Evolutionary conservation across 2,888 invertebrate genomes (phyloP).

Genomic region (Pogonocherus hispidulus): DNA sequence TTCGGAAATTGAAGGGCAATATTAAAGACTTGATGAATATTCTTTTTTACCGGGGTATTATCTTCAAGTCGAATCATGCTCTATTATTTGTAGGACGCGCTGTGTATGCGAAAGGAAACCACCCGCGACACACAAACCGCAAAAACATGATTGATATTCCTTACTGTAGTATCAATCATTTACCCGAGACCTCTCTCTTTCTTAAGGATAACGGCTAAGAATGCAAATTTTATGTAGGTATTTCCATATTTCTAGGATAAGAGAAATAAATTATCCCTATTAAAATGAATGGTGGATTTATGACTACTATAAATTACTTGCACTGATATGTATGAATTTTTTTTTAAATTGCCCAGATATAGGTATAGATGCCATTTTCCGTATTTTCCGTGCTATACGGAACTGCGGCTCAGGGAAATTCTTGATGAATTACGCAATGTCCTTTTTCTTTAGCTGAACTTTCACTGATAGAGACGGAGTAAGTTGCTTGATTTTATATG

Average conservation of each 20-base stretch:
- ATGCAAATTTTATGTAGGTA: slow-evolving; percentile 40
- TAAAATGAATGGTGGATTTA: slow-evolving; percentile 27
- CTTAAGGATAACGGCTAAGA: slow-evolving; percentile 37
- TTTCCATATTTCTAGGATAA: slow-evolving; percentile 43
- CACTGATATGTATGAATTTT: slow-evolving; percentile 25
- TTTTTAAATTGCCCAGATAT: slow-evolving; percentile 13
- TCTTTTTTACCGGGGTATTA: slow-evolving; percentile 18
- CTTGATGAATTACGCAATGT: background rate
- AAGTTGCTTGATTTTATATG: too few relatives aligned
- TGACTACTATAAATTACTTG: slow-evolving; percentile 28
- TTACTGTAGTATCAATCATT: slow-evolving; percentile 40
- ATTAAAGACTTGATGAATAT: background rate
- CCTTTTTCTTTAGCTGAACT: too few relatives aligned
- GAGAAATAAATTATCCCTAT: slow-evolving; percentile 36
- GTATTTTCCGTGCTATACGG: background rate
- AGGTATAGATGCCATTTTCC: slow-evolving; percentile 10
- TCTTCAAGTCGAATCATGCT: slow-evolving; percentile 12
- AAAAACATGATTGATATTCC: slow-evolving; percentile 37
- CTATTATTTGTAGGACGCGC: slow-evolving; percentile 25
- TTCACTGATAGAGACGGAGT: too few relatives aligned
- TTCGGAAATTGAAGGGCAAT: background rate
- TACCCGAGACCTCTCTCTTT: slow-evolving; percentile 28
- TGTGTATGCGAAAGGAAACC: slow-evolving; percentile 15
- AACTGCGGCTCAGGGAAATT: background rate
- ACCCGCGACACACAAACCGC: slow-evolving; percentile 29